A percentile compares a stretch with the other conserved stretches of the same genome.
These are phyloP conservation scores for Drosophila funebris DNA, from an alignment of 1,140 invertebrate species.

Conservation along the genomic window DNA sequence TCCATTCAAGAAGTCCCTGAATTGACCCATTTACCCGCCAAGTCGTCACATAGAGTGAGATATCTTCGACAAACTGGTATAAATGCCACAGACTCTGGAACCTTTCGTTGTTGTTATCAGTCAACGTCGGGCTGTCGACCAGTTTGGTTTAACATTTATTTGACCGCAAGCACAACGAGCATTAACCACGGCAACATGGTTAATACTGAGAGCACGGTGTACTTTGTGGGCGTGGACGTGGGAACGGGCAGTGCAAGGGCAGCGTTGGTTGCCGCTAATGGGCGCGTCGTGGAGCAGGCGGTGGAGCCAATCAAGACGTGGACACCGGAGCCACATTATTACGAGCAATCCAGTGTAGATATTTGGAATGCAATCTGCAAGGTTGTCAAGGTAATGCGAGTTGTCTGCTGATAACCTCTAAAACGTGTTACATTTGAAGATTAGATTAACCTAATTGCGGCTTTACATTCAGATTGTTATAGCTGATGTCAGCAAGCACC, in stretches of 20 bases:
- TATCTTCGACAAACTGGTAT: constrained; percentile 1
- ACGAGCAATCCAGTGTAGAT: constrained; percentile 96
- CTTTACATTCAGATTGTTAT: constrained; percentile 86
- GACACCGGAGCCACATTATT: constrained; percentile 90
- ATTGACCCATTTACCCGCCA: not conserved
- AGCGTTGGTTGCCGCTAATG: constrained; percentile 89
- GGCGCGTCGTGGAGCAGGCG: constrained; percentile 87
- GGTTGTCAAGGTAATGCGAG: constrained; percentile 72
- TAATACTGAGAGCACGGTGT: constrained; percentile 66
- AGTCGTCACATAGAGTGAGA: not conserved
- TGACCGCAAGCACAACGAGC: no score
- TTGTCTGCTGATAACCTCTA: constrained; percentile 38
- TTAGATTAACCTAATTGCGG: constrained; percentile 61
- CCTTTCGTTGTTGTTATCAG: constrained; percentile 64
- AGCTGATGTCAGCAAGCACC: constrained; percentile 84
- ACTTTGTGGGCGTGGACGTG: constrained; percentile 96
- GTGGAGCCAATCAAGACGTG: constrained; percentile 90
- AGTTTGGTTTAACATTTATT: constrained; percentile 70
- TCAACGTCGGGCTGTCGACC: constrained; percentile 38
- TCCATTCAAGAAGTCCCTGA: no score
- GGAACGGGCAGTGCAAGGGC: constrained; percentile 95
- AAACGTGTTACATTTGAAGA: constrained; percentile 21
- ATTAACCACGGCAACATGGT: no score
- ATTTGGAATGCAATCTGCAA: constrained; percentile 90
- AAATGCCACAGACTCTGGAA: not conserved